Base-by-base conservation (phyloP, 2,888 invertebrate species). In the Drosophila peninsularis region DNA sequence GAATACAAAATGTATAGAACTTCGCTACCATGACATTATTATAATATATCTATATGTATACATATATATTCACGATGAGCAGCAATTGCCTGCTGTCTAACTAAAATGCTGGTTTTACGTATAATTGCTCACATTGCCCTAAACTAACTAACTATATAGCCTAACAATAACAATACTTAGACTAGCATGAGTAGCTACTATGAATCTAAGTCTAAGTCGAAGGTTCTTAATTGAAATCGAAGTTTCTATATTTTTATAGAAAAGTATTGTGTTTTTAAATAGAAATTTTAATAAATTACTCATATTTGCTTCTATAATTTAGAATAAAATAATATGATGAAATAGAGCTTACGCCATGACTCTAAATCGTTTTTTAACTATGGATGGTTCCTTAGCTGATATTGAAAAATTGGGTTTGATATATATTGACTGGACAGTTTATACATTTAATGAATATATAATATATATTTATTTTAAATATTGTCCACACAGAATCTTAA, bases 91-190 rank as follows among this genome's bases (percentile, higher is more conserved):
- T 41, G 37, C 50, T 74, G 60, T 55, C 70, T 74, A 61, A n/a
- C 52, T 53, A 65, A 82, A 80, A 73, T 71, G 42, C 36, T 42
- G 68, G 67, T 50, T 76, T 44, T 39, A 41, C n/a, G 34, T n/a
- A 10, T n/a, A 52, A 36, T 49, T 41, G 13, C 30, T 14, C 44
- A 44, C 19, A 34, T 34, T 42, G 21, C 34, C 37, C 39, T 42
- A 42, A 39, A 52, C 45, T 32, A 36, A 62, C 60, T 64, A 57
- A 42, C 37, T 62, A 47, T 34, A 61, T 42, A n/a, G 9, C 52
- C 39, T 14, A 58, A 39, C 49, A 41, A 10, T 67, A 32, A 39
- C 11, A 32, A 61, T 54, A 55, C 27, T 39, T 13, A 34, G 45
- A 56, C 55, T 62, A 24, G 32, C 34, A 47, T 57, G 47, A 57